Evolutionary conservation across 2,888 invertebrate genomes (phyloP).

Genomic region (Amblyjoppa fuscipennis): DNA sequence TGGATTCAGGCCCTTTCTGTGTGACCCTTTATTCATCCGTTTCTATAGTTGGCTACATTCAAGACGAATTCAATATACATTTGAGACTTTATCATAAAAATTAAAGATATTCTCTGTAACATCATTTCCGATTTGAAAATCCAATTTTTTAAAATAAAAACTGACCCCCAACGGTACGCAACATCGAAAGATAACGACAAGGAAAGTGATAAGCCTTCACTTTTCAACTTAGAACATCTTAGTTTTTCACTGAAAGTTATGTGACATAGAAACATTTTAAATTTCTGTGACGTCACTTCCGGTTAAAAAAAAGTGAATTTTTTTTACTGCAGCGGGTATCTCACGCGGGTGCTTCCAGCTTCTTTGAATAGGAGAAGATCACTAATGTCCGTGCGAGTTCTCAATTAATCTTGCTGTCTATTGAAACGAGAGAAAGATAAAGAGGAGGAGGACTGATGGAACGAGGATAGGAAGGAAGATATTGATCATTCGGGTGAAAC

Average conservation of each 20-base stretch:
- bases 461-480: constrained; percentile 42
- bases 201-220: too few species aligned
- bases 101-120: too few species aligned
- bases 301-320: neutral
- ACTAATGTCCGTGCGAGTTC: constrained; percentile 46
- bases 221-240: neutral
- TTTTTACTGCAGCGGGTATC: constrained; percentile 29
- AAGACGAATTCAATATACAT: too few species aligned
- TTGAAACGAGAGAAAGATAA: constrained; percentile 25
- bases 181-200: too few species aligned
- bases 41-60: too few species aligned
- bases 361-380: constrained; percentile 52
- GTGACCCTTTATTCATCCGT: too few species aligned
- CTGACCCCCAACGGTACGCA: too few species aligned
- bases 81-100: too few species aligned
- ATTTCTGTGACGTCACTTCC: too few species aligned
- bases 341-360: constrained; percentile 45
- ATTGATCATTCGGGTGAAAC: constrained; percentile 66
- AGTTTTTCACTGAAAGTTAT: too few species aligned
- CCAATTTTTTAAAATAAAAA: neutral
- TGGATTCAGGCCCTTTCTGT: neutral
- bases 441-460: constrained; percentile 24
- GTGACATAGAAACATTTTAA: too few species aligned
- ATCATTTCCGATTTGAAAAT: neutral
- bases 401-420: constrained; percentile 66